phyloP scores from a whole-genome alignment of 2,888 invertebrate genomes.

The Crocallis elinguaria region DNA sequence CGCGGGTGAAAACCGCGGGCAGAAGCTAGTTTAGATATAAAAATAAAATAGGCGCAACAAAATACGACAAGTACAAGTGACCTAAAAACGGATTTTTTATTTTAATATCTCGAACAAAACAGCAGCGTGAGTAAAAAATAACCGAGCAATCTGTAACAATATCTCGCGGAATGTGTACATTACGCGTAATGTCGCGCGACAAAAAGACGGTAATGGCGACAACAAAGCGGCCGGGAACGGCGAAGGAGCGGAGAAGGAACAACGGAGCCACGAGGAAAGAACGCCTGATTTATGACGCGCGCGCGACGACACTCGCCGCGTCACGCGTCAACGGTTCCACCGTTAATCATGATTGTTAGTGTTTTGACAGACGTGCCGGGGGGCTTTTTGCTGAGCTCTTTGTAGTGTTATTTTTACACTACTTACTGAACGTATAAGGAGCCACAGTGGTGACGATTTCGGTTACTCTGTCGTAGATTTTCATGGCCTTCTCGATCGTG shows the following conservation, averaged over 20 bases:
- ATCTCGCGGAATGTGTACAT: conserved; percentile 52
- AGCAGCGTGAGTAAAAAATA: conserved; percentile 42
- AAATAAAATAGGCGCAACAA: not conserved
- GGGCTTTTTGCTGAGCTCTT: conserved; percentile 6
- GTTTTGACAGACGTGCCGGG: conserved; percentile 9
- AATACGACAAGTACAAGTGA: not conserved
- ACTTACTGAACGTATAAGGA: not conserved
- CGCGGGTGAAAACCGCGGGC: too few relatives aligned
- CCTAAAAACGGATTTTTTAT: conserved; percentile 18
- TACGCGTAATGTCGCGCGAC: conserved; percentile 51
- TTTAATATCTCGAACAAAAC: conserved; percentile 31
- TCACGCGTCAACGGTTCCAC: conserved; percentile 29
- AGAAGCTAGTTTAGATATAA: too few relatives aligned
- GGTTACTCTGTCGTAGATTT: too few relatives aligned
- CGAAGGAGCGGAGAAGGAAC: not conserved
- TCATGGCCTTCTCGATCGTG: too few relatives aligned
- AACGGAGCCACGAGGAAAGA: not conserved
- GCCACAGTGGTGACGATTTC: too few relatives aligned
- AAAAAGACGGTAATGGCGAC: conserved; percentile 60
- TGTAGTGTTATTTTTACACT: not conserved
- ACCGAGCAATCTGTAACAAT: conserved; percentile 55
- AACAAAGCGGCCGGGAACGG: conserved; percentile 46
- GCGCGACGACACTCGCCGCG: conserved; percentile 16
- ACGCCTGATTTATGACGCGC: conserved; percentile 9
- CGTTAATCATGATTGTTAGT: conserved; percentile 23